A percentile compares a stretch with the other conserved stretches of the same genome.
These are phyloP conservation scores for Euwallacea fornicatus DNA, from an alignment of 1,140 invertebrate genomes.

Conservation along the genomic window DNA sequence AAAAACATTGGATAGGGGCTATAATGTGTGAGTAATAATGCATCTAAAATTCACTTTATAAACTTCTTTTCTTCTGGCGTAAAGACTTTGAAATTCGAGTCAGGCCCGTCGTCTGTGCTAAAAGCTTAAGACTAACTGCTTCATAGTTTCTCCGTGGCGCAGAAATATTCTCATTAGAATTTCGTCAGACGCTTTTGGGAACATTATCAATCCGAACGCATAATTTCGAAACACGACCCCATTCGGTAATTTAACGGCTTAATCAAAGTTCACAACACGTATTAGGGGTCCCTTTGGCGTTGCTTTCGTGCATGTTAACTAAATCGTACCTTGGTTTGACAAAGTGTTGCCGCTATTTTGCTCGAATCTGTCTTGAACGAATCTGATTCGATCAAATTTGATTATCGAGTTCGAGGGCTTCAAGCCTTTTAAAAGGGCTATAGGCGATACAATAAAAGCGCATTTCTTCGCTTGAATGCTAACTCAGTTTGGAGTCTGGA, in stretches of 20 bases:
- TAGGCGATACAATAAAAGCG: too few relatives aligned
- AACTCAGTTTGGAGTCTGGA: too few relatives aligned
- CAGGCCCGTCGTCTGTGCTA: neutral
- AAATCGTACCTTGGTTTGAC: conserved; percentile 25
- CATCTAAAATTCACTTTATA: neutral
- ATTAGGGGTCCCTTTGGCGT: conserved; percentile 33
- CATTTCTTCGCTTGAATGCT: too few relatives aligned
- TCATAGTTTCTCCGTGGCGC: conserved; percentile 6
- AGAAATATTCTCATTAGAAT: conserved; percentile 31
- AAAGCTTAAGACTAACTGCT: conserved; percentile 13
- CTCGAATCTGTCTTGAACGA: conserved; percentile 13
- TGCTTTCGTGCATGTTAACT: conserved; percentile 28
- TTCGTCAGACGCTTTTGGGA: conserved; percentile 28
- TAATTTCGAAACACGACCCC: conserved; percentile 35
- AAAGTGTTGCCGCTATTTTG: conserved; percentile 10
- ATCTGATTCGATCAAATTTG: neutral
- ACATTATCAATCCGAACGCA: conserved; percentile 34
- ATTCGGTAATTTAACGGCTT: conserved; percentile 34
- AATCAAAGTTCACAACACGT: conserved; percentile 35
- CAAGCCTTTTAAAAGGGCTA: too few relatives aligned
- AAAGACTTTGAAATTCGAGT: conserved; percentile 10
- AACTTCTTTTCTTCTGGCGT: neutral
- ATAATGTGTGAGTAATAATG: neutral
- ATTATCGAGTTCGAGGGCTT: too few relatives aligned
- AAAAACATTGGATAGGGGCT: neutral